Conservation (phyloP, 2,888 invertebrate genomes). For the Shargacucullia verbasci region DNA sequence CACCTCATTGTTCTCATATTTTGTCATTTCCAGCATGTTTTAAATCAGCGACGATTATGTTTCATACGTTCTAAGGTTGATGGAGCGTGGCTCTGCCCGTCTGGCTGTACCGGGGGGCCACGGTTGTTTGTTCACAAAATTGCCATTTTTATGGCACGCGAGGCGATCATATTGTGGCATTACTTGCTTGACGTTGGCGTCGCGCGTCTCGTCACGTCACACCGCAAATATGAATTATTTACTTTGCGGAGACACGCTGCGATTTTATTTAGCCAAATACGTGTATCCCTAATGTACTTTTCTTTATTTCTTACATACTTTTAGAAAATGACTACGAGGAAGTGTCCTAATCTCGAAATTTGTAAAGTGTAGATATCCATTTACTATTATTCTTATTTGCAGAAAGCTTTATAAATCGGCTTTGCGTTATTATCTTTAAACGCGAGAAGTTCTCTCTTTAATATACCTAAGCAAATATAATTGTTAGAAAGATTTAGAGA, state of each 20-base stretch:
- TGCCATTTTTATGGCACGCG: constrained; percentile 76
- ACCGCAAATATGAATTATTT: constrained; percentile 51
- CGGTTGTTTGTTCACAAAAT: constrained; percentile 75
- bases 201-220: constrained; percentile 54
- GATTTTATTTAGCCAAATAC: constrained; percentile 36
- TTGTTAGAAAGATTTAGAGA: background rate
- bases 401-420: too few species aligned
- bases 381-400: too few species aligned
- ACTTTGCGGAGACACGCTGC: constrained; percentile 17
- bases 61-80: constrained; percentile 69
- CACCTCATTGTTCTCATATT: background rate
- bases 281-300: too few species aligned
- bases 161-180: constrained; percentile 66
- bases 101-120: constrained; percentile 59
- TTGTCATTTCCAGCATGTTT: constrained; percentile 27
- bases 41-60: constrained; percentile 67
- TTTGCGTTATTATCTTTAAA: too few species aligned
- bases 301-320: too few species aligned
- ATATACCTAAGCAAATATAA: background rate
- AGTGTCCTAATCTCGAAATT: too few species aligned
- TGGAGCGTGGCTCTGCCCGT: constrained; percentile 66
- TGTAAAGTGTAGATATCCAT: too few species aligned
- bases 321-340: too few species aligned
- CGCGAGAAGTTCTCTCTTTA: background rate
- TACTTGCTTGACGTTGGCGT: constrained; percentile 59